A percentile compares a stretch with the other conserved stretches of the same genome.
Evolutionary conservation across 2,888 invertebrate genomes (phyloP).

Genomic region (Limnephilus marmoratus): DNA sequence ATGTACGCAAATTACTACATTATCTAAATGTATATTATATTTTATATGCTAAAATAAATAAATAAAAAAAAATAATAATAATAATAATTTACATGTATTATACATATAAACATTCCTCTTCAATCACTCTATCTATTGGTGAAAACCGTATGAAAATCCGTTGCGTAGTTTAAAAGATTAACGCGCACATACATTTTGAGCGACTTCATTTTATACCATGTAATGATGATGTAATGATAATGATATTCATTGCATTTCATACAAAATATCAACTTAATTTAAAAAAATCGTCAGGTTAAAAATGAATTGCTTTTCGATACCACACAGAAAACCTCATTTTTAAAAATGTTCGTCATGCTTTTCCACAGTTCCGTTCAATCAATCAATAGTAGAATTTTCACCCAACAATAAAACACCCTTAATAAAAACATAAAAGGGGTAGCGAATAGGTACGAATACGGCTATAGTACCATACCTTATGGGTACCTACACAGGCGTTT

Average conservation of each 20-base stretch:
- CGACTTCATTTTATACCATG: too few species aligned
- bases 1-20: too few species aligned
- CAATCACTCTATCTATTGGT: too few species aligned
- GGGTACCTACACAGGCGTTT: background rate
- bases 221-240: too few species aligned
- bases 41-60: too few species aligned
- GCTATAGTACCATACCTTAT: background rate
- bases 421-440: background rate
- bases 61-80: too few species aligned
- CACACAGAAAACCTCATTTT: background rate
- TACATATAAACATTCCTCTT: too few species aligned
- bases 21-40: too few species aligned
- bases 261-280: background rate
- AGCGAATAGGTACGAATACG: background rate
- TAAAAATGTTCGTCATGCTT: background rate
- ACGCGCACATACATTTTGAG: too few species aligned
- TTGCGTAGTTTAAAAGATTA: too few species aligned
- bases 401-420: slow-evolving; percentile 50
- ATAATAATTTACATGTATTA: too few species aligned
- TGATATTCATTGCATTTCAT: background rate
- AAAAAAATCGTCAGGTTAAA: background rate
- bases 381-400: slow-evolving; percentile 43
- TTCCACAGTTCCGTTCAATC: background rate
- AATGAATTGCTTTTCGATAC: background rate
- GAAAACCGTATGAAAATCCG: too few species aligned